Percentiles rank a stretch among this genome's conserved stretches.
Evolutionary conservation across 2,113 vertebrate species (phyloP).

Genomic region (Pitta sordida): DNA sequence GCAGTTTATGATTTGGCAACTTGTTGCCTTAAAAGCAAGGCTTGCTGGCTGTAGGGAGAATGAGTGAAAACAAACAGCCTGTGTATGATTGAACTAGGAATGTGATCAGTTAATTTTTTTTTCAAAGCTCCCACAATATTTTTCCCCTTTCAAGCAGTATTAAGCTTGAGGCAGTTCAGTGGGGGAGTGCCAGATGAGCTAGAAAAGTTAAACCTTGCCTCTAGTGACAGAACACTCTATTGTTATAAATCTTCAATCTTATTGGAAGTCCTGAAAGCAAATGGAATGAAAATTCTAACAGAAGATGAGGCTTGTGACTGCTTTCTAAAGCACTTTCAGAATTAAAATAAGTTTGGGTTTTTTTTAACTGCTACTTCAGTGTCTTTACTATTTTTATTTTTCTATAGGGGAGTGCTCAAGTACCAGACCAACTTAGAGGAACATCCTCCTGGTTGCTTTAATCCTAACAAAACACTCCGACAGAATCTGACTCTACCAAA

Average conservation of each 20-base stretch:
- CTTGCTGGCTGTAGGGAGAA: neutral
- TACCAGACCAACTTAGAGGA: slow-evolving; percentile 89
- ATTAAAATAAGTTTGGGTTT: neutral
- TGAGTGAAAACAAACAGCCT: neutral
- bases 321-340: neutral
- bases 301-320: neutral
- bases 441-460: slow-evolving; percentile 90
- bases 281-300: neutral
- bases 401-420: slow-evolving; percentile 88
- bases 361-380: neutral
- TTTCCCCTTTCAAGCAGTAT: neutral
- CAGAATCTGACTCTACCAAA: slow-evolving; percentile 25
- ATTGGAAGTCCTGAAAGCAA: neutral
- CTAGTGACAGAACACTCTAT: neutral
- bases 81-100: slow-evolving; percentile 7
- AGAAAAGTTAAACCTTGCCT: slow-evolving; percentile 16
- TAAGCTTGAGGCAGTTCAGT: neutral
- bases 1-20: neutral
- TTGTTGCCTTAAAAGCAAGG: neutral
- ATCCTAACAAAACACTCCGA: slow-evolving; percentile 74
- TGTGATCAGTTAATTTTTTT: neutral
- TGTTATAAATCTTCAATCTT: neutral
- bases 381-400: neutral
- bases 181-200: neutral
- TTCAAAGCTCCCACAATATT: neutral